Evolutionary conservation across 2,888 invertebrate species (phyloP), one percentile per base, ranked within the genome.

Genomic region (Calephelis perditalis): DNA sequence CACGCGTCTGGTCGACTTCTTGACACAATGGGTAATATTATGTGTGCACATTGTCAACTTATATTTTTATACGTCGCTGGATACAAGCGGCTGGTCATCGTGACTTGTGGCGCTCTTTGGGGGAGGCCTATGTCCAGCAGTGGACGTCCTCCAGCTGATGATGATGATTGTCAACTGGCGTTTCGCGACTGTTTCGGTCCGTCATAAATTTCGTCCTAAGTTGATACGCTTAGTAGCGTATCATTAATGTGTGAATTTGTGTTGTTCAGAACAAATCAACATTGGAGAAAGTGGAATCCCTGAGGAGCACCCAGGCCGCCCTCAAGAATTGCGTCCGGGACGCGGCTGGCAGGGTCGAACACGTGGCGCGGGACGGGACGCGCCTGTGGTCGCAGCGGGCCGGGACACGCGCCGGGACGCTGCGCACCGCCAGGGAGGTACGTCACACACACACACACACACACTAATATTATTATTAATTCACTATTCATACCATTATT

Each of bases 11-110:
- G 69, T 65, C 0, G 63, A 54, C 0, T 75, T 76, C 43, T 72
- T 81, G 3, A 66, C 76, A 12, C 71, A 77, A 44, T 84, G 85
- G 85, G 85, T 84, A 43, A 43, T 40, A 40, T 40, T 40, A 40
- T 40, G 52, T n/a, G 11, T 9, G 26, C 7, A 43, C 12, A 43
- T 40, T 56, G 36, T 26, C 12, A 15, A 15, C 10, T 8, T 7
- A 52, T 10, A 52, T n/a, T 52, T 35, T 7, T 52, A 7, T 12
- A 15, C 26, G 5, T 26, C 3, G 12, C 4, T 10, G 54, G 1
- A 9, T 26, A 2, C 8, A 7, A 7, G 35, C 15, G 15, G 15
- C 15, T 15, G 15, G 15, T 15, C 15, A 15, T 1, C 15, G 15
- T 15, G 15, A 15, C 15, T 15, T 15, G 15, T 15, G 15, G 15